phyloP scores from a whole-genome alignment of 2,888 invertebrate species.

The Linnaemya vulpina region DNA sequence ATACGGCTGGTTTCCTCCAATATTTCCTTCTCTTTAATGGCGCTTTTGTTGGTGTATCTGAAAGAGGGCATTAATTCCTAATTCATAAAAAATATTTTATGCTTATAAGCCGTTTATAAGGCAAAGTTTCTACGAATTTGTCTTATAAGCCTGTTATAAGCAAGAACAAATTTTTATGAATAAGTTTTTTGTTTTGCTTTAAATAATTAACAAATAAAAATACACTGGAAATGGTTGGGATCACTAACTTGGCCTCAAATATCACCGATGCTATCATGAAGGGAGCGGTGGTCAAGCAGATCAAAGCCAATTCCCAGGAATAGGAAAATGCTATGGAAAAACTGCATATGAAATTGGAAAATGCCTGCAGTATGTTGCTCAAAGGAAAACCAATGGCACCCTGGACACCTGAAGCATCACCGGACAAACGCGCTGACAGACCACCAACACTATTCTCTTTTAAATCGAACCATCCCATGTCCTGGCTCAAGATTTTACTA shows the following conservation, averaged over 20 bases:
- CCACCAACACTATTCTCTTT: slow-evolving; percentile 88
- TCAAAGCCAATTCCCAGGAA: slow-evolving; percentile 88
- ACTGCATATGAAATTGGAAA: slow-evolving; percentile 87
- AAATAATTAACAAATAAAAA: too few relatives aligned
- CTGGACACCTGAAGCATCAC: slow-evolving; percentile 89
- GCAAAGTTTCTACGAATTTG: too few relatives aligned
- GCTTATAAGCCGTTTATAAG: too few relatives aligned
- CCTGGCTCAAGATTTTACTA: slow-evolving; percentile 87
- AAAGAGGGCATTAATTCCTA: not conserved
- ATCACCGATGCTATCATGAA: slow-evolving; percentile 87
- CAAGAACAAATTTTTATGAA: too few relatives aligned
- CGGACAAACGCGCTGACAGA: slow-evolving; percentile 87
- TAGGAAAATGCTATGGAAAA: slow-evolving; percentile 86
- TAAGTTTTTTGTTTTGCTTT: too few relatives aligned
- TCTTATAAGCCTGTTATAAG: too few relatives aligned
- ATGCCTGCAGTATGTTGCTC: slow-evolving; percentile 87
- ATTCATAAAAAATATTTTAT: too few relatives aligned
- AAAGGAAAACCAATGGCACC: slow-evolving; percentile 89
- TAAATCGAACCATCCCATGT: slow-evolving; percentile 88
- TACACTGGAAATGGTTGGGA: too few relatives aligned
- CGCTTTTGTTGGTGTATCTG: slow-evolving; percentile 85
- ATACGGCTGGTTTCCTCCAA: slow-evolving; percentile 88
- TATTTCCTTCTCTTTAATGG: slow-evolving; percentile 86
- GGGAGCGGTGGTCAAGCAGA: slow-evolving; percentile 87
- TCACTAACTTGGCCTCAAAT: slow-evolving; percentile 85